Base-by-base conservation (phyloP, 1,140 invertebrate species). In the Penaeus chinensis region DNA sequence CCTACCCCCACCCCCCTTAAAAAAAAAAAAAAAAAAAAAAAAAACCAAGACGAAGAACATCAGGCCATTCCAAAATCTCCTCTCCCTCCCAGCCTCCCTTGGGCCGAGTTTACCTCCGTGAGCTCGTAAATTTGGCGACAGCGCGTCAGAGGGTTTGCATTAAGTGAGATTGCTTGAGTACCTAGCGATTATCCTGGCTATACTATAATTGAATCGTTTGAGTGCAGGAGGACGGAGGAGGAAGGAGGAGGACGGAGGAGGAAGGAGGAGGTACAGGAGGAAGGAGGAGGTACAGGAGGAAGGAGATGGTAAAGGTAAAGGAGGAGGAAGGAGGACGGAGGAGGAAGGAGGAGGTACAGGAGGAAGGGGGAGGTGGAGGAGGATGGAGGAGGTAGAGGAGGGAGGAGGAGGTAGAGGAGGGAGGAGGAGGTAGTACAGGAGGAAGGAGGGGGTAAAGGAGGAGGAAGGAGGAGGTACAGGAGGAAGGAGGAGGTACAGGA, bases 111-210 rank as follows among this genome's bases (percentile, higher is more conserved):
- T 87, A 77, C 80, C 85, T 76, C 32, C 69, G 85, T 69, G 66
- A 27, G 32, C 24, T 87, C 85, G 85, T 87, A 87, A 87, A 87
- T 87, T 87, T 77, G 74, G 71, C 69, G 85, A 82, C 85, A 71
- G 60, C 4, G 81, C 85, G 85, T 87, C 85, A 87, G 85, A 87
- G 61, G 85, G 80, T 82, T 87, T 87, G 85, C 85, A 87, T 87
- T 87, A 87, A 87, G 85, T 87, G 85, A 87, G 85, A 87, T 87
- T 87, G 85, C 85, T 87, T 87, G 85, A 87, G 85, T 87, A 87
- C 85, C 85, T 66, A 61, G 85, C 85, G 80, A 87, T 87, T 87
- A 87, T 81, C 82, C 85, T 77, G 74, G 85, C 69, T 65, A 76
- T 82, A 78, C 80, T 87, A 87, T 87, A 87, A 87, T 82, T 87